Base-by-base conservation (phyloP, 2,888 invertebrate species). In the Hypomecis punctinalis region DNA sequence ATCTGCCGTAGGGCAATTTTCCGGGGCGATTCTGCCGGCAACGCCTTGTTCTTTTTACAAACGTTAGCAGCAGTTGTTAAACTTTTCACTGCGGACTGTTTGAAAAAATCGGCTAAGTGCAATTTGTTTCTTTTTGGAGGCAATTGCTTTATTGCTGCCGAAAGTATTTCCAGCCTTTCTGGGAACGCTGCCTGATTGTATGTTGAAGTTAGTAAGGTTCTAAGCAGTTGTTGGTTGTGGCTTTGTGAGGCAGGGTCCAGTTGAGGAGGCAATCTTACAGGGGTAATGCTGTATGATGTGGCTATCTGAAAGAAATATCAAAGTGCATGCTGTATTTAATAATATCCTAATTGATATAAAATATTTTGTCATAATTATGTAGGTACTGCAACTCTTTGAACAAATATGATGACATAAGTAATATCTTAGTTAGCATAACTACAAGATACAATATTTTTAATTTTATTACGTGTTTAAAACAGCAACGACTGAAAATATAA, bases 71-170 rank as follows among this genome's bases (percentile, higher is more conserved):
- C 83, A 0, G 72, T 66, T 54, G 78, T 66, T 7, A 87, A 56
- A 60, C 78, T 86, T 47, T 83, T 78, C 0, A 84, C 63, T 0
- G 84, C 84, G 0, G 81, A 76, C 42, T 82, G 76, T 52, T 76
- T 82, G 2, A 83, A 72, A 0, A 76, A 66, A 35, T 85, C 83
- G 0, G 82, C 79, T 65, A 83, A 69, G 11, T 73, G 72, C 8
- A 79, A 73, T 23, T 76, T 76, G 13, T 68, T 72, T 7, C 66
- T 53, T 35, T 67, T 77, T 0, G 74, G 58, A 0, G 82, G 75
- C 33, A 75, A 67, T 47, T 79, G 76, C 63, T 78, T 76, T 0
- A 82, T 56, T 0, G 77, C 75, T 8, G 74, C 59, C 0, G 79
- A 69, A 6, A 85, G 63, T 9, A 73, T 56, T 56, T 73, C 63